A percentile compares a stretch with the other conserved stretches of the same genome.
These are phyloP conservation scores for Therioaphis trifolii DNA, from an alignment of 2,888 invertebrate species.

Conservation along the genomic window DNA sequence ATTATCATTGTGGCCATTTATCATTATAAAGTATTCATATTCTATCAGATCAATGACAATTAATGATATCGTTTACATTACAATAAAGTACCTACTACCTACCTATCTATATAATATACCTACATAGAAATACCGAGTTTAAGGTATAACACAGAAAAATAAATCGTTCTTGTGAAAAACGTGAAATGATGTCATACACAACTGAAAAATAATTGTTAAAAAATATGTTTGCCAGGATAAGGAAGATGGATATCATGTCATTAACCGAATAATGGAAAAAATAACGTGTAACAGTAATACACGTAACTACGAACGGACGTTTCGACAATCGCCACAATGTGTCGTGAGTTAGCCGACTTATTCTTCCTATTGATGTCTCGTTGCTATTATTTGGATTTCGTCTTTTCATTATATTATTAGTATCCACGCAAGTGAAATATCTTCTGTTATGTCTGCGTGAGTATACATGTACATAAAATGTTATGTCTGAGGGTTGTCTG, in stretches of 20 bases:
- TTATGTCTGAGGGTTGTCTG: conserved; percentile 44
- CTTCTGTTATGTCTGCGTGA: conserved; percentile 16
- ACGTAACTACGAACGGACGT: conserved; percentile 28
- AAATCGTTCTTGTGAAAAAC: conserved; percentile 31
- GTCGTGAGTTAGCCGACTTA: background rate
- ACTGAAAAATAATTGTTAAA: conserved; percentile 46
- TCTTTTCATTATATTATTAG: background rate
- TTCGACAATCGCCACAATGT: conserved; percentile 13
- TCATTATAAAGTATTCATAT: too few relatives aligned
- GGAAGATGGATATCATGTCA: conserved; percentile 29
- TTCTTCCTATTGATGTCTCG: conserved; percentile 12
- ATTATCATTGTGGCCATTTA: too few relatives aligned
- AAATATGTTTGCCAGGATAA: conserved; percentile 22
- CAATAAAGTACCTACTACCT: too few relatives aligned
- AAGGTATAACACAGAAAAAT: background rate
- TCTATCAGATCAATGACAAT: too few relatives aligned
- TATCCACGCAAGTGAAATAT: background rate
- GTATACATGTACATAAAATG: background rate
- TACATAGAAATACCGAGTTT: too few relatives aligned
- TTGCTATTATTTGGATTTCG: conserved; percentile 19
- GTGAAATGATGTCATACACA: conserved; percentile 49
- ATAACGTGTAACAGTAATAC: background rate
- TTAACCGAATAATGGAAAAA: conserved; percentile 30
- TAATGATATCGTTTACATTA: too few relatives aligned
- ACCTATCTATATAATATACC: too few relatives aligned